Conservation (phyloP, 2,113 vertebrate species). For the Ciconia boyciana region DNA sequence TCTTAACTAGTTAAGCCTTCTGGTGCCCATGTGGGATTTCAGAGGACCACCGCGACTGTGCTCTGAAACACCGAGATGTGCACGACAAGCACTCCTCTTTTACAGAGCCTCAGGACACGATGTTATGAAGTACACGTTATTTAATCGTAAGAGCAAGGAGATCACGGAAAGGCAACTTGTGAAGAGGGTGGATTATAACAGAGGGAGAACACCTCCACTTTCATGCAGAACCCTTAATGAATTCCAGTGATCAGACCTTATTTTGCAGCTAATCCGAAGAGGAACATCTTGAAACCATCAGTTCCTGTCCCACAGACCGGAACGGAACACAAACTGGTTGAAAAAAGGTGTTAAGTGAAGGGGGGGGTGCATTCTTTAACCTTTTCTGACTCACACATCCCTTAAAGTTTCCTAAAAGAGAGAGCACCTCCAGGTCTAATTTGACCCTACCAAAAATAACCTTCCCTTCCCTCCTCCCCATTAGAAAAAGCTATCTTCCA, state of each 20-base stretch:
- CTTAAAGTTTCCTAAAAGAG: neutral
- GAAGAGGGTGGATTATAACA: neutral
- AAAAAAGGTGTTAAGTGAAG: neutral
- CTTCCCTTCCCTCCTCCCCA: neutral
- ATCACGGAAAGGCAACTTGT: neutral
- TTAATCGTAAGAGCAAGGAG: neutral
- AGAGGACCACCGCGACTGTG: neutral
- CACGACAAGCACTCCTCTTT: fast-evolving
- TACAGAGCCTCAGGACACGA: too few relatives aligned
- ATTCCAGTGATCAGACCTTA: neutral
- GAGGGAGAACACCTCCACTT: neutral
- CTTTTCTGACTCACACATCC: neutral
- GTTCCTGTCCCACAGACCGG: neutral
- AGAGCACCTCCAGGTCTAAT: neutral
- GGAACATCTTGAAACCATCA: neutral
- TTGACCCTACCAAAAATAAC: neutral
- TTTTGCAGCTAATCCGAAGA: neutral
- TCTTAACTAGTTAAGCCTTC: neutral
- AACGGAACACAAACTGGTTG: neutral
- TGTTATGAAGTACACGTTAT: fast-evolving
- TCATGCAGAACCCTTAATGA: neutral
- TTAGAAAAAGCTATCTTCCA: neutral
- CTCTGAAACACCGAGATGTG: fast-evolving
- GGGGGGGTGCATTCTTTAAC: neutral
- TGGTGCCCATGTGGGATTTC: neutral